Evolutionary conservation across 1,140 invertebrate species (phyloP), one percentile per base, ranked within the genome.

Genomic region (Yoshiicerus persimilis): DNA sequence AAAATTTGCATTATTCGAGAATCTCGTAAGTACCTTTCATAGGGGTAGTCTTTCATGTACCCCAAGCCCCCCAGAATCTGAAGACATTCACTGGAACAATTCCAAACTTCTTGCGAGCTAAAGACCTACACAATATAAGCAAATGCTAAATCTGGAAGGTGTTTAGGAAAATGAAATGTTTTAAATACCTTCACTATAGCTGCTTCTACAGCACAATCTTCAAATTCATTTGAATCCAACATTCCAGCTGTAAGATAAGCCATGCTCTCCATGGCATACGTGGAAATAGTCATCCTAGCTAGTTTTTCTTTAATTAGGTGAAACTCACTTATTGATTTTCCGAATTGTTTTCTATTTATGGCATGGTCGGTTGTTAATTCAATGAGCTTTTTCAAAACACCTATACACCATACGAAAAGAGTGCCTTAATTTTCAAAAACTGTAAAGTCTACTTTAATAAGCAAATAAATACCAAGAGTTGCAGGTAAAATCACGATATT

Each of bases 231-330:
- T 16, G 92, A 92, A 91, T 97, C 96, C 32, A 95, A 91, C 11
- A 96, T 92, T 5, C 95, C 95, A 56, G 95, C 94, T 0, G 96
- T 96, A 34, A 96, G 90, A 92, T 96, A 97, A 0, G 95, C 92
- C 93, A 96, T 95, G 91, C 96, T 96, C 91, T 97, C 96, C 93
- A 97, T 95, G 0, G 94, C 94, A 91, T 97, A 97, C 6, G 94
- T 92, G 3, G 92, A 90, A 5, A 91, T 92, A 10, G 93, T 92
- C 25, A 95, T 92, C 90, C 93, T 92, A 2, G 94, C 93, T 87
- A 96, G 90, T 64, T 94, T 93, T 66, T 94, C 92, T 91, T 94
- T 92, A 4, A 95, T 93, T 0, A 94, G 77, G 25, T 94, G 94
- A 91, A 94, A 94, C 75, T 95, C 93, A 75, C 93, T 91, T 0